Evolutionary conservation across 1,140 invertebrate genomes (phyloP).

Genomic region (Xylocopa sonorina): DNA sequence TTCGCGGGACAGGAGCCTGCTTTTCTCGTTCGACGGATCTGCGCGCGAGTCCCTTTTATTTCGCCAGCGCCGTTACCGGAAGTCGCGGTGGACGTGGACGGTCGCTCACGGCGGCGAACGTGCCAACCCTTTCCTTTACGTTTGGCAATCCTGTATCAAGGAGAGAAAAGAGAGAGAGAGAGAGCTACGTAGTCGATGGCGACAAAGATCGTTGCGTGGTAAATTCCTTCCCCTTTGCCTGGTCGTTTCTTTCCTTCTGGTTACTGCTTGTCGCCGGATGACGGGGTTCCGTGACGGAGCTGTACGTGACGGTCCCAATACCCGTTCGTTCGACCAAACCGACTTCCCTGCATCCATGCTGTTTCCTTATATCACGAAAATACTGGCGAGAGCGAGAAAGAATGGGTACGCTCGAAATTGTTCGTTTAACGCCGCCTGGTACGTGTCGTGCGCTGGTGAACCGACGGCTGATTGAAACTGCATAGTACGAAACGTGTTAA

Average conservation of each 20-base stretch:
- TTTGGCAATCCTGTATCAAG: conserved; percentile 29
- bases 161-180: not conserved
- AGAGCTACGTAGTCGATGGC: not conserved
- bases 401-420: conserved; percentile 25
- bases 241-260: not conserved
- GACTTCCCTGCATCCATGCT: not conserved
- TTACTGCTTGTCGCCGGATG: conserved; percentile 29
- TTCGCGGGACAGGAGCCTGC: not conserved
- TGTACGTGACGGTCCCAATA: conserved; percentile 21
- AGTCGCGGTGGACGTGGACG: conserved; percentile 38
- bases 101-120: conserved; percentile 20
- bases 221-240: conserved; percentile 36
- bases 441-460: conserved; percentile 12
- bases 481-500: not conserved
- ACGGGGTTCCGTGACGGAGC: conserved; percentile 30
- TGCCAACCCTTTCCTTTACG: conserved; percentile 9
- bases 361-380: conserved; percentile 38
- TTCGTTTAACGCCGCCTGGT: conserved; percentile 22
- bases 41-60: conserved; percentile 26
- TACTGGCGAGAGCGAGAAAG: conserved; percentile 31
- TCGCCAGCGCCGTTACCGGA: conserved; percentile 23
- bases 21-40: conserved; percentile 3
- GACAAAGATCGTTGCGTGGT: conserved; percentile 32
- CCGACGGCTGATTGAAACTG: conserved; percentile 32
- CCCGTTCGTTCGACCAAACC: not conserved